These are phyloP conservation scores for Onychorhynchus coronatus DNA, from an alignment of 2,113 vertebrate genomes.

Conservation along the genomic window DNA sequence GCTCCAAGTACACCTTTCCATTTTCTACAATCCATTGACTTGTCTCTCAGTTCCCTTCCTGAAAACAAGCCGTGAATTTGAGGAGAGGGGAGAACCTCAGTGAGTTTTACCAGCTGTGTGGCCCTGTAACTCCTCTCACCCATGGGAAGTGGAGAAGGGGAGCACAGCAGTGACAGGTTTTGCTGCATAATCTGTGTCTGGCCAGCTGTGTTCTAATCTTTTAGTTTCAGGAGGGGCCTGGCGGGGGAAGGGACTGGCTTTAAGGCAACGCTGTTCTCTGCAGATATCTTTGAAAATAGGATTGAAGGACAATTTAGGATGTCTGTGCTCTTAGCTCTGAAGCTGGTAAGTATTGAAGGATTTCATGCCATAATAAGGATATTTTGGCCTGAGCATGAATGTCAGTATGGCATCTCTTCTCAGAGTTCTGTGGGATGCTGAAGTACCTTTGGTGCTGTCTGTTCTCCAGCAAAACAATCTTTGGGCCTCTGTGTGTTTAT, in stretches of 20 bases:
- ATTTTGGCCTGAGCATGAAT: accelerated
- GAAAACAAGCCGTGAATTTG: background rate
- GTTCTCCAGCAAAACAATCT: accelerated
- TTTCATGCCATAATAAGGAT: background rate
- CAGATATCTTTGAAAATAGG: background rate
- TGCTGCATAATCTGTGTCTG: slow-evolving; percentile 36
- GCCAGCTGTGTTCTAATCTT: slow-evolving; percentile 29
- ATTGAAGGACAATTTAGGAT: background rate
- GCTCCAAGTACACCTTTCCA: background rate
- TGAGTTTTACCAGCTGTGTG: background rate
- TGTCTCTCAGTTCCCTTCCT: background rate
- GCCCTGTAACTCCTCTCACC: background rate
- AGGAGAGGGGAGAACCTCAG: background rate
- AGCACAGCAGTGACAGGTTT: background rate
- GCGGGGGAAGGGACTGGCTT: background rate
- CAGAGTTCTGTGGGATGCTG: accelerated
- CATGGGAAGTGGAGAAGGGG: background rate
- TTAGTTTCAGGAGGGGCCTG: background rate
- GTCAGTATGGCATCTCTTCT: background rate
- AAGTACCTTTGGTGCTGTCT: background rate
- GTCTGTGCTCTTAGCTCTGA: background rate
- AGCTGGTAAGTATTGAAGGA: background rate
- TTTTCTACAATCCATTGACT: background rate
- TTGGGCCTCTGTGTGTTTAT: background rate
- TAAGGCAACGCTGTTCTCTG: background rate